A percentile compares a stretch with the other conserved stretches of the same genome.
Evolutionary conservation across 2,113 vertebrate species (phyloP).

Genomic region (Kobus ellipsiprymnus): DNA sequence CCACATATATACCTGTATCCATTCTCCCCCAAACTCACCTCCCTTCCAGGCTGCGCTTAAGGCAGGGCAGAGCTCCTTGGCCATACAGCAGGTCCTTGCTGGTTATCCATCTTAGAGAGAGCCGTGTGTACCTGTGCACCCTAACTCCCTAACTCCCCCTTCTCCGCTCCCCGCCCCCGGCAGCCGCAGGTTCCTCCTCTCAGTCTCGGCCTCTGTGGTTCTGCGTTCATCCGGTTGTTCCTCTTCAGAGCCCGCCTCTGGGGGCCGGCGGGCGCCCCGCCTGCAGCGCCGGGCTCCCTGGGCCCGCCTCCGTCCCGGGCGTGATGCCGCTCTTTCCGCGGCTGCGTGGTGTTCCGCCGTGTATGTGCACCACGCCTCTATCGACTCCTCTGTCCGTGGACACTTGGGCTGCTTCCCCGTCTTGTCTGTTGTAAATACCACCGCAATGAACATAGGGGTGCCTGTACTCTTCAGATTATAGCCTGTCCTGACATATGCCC

Average conservation of each 20-base stretch:
- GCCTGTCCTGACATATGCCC: background rate
- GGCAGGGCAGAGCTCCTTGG: background rate
- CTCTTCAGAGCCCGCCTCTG: rapidly evolving
- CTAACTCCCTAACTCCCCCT: rapidly evolving
- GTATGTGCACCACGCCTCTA: rapidly evolving
- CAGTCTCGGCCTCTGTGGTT: too few relatives aligned
- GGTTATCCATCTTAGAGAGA: rapidly evolving
- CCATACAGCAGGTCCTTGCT: rapidly evolving
- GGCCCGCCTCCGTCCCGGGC: rapidly evolving
- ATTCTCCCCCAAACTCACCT: rapidly evolving
- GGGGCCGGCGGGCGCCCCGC: rapidly evolving
- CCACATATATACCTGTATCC: rapidly evolving
- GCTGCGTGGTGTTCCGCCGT: rapidly evolving
- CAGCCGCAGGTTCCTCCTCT: rapidly evolving
- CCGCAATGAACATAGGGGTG: rapidly evolving
- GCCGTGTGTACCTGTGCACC: rapidly evolving
- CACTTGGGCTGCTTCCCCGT: background rate
- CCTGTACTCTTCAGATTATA: background rate
- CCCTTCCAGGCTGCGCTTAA: background rate
- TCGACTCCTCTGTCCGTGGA: background rate
- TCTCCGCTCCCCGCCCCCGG: background rate
- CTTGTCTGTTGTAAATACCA: background rate
- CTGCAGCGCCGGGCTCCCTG: background rate
- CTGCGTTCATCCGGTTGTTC: rapidly evolving
- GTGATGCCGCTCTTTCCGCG: rapidly evolving